phyloP scores from a whole-genome alignment of 2,888 invertebrate species.

The Aphodius granarius region DNA sequence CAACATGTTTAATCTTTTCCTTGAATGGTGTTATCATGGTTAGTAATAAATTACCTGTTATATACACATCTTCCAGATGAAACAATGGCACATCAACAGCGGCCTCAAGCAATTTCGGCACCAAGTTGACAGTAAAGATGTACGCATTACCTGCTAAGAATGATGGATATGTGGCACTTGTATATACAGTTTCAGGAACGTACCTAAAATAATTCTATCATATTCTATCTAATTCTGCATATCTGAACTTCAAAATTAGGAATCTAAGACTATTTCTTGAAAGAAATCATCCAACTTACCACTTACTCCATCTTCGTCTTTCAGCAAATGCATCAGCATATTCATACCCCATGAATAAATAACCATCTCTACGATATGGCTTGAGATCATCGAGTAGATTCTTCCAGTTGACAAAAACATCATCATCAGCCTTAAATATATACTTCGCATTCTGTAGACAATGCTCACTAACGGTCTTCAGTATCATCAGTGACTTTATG shows the following conservation, averaged over 20 bases:
- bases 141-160: slow-evolving; percentile 81
- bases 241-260: neutral
- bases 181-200: neutral
- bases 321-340: neutral
- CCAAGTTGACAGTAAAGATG: slow-evolving; percentile 67
- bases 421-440: slow-evolving; percentile 84
- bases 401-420: slow-evolving; percentile 80
- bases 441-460: slow-evolving; percentile 62
- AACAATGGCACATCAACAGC: slow-evolving; percentile 68
- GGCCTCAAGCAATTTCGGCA: slow-evolving; percentile 63
- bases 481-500: slow-evolving; percentile 79
- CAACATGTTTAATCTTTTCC: no score
- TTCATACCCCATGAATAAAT: neutral
- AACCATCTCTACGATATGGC: neutral
- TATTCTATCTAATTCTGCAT: neutral
- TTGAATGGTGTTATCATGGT: no score
- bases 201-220: neutral
- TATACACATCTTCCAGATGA: slow-evolving; percentile 75
- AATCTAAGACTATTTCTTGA: no score
- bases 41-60: slow-evolving; percentile 64
- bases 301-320: neutral
- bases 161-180: slow-evolving; percentile 62
- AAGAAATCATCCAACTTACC: neutral
- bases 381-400: slow-evolving; percentile 54
- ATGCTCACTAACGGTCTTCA: slow-evolving; percentile 76